A percentile compares a stretch with the other conserved stretches of the same genome.
These are phyloP conservation scores for Spermophilus dauricus DNA, from an alignment of 2,113 vertebrate genomes.

Conservation along the genomic window DNA sequence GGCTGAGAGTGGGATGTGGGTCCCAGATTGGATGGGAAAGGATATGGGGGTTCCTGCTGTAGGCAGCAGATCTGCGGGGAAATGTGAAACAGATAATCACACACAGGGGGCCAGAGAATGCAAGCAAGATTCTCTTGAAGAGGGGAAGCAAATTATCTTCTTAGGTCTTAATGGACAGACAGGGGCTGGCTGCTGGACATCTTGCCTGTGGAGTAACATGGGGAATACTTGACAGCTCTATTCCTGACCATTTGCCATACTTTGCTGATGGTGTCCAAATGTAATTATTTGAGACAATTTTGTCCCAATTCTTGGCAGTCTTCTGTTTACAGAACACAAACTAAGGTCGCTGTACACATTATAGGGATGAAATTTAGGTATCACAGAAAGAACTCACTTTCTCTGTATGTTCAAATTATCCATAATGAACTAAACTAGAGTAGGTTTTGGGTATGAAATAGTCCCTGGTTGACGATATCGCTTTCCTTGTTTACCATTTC, in stretches of 20 bases:
- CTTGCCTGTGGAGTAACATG: neutral
- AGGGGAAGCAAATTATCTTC: neutral
- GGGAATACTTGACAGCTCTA: neutral
- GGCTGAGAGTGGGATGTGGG: neutral
- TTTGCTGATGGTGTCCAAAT: neutral
- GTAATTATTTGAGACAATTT: neutral
- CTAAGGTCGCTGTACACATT: neutral
- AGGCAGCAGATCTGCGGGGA: neutral
- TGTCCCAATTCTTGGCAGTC: neutral
- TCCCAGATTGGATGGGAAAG: neutral
- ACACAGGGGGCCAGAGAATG: neutral
- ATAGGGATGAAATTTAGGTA: neutral
- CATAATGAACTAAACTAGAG: neutral
- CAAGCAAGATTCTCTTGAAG: neutral
- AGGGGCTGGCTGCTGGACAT: neutral
- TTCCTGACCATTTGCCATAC: neutral
- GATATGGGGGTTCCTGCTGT: neutral
- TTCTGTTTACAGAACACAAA: neutral
- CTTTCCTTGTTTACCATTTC: rapidly evolving
- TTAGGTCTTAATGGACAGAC: neutral
- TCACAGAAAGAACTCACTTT: neutral
- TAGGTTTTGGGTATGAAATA: neutral
- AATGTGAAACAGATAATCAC: neutral
- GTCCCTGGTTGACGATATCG: too few species aligned
- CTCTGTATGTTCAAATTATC: neutral